Evolutionary conservation across 2,113 vertebrate species (phyloP), one percentile per base, ranked within the genome.

Genomic region (Lucifuga dentata): DNA sequence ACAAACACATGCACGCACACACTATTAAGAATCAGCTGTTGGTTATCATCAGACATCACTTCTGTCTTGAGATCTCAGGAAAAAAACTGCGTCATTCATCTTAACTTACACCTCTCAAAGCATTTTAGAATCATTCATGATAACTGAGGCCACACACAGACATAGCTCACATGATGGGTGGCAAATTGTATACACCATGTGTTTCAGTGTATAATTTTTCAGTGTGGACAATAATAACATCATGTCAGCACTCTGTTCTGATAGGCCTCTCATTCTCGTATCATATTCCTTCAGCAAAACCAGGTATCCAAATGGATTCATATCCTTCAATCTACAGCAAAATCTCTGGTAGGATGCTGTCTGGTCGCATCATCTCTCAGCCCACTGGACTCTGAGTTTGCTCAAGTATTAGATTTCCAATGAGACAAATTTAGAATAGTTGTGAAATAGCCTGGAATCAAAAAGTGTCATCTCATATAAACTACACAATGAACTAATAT

Each of bases 1-100:
- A 68, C 35, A 33, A 59, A 50, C 53, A 69, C 40, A 62, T 58
- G 44, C 44, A 36, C 51, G 50, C 49, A 53, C 41, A 32, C 21
- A 43, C 46, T 26, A n/a, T 45, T 73, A 56, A 77, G 16, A 38
- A 53, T 58, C 84, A 92, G 82, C 87, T 91, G 86, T 84, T 65
- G 57, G 33, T 21, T 48, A 21, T 74, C 70, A 36, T 86, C 87
- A 74, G 62, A 68, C 51, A 50, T 70, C 48, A 80, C 29, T 48
- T 17, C 56, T 58, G 52, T 21, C 64, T 57, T 46, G 53, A 48
- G 44, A 23, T 51, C 35, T 44, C 48, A 44, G 41, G 41, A 71
- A 62, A 45, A 26, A 67, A 40, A 20, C 20, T 2, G 15, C 58
- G 63, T 48, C 52, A 33, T 74, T 68, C 51, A 43, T 75, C 50